A percentile compares a stretch with the other conserved stretches of the same genome.
These are phyloP conservation scores for Drosophila mayaguana DNA, from an alignment of 2,888 invertebrate species.

Conservation along the genomic window DNA sequence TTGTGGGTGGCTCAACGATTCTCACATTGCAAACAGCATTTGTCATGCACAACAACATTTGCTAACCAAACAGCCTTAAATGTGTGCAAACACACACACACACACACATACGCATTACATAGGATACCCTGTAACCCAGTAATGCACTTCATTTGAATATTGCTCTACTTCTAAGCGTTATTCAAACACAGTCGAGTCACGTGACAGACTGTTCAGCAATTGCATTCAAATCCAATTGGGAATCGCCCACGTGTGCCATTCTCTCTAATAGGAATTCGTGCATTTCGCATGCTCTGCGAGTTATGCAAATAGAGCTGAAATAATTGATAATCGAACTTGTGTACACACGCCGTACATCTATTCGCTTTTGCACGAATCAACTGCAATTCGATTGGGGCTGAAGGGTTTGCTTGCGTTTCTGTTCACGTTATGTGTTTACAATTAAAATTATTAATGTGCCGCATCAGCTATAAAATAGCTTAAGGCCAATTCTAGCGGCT, in stretches of 20 bases:
- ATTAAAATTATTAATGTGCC: conserved; percentile 4
- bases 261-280: conserved; percentile 6
- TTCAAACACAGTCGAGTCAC: conserved; percentile 8
- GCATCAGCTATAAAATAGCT: not conserved
- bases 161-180: not conserved
- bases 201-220: not conserved
- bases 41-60: conserved; percentile 22
- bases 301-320: conserved; percentile 29
- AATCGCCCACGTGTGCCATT: not conserved
- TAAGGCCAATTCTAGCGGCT: not conserved
- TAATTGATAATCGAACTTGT: conserved; percentile 13
- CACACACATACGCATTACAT: not conserved
- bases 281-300: conserved; percentile 3
- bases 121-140: conserved; percentile 1
- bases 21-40: conserved; percentile 30
- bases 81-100: not conserved
- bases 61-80: not conserved
- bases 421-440: not conserved
- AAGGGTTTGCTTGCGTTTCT: conserved; percentile 2
- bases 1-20: not conserved
- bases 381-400: conserved; percentile 9
- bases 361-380: conserved; percentile 23
- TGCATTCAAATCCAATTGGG: conserved; percentile 7
- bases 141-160: not conserved
- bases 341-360: conserved; percentile 9